These are phyloP conservation scores for Coluber constrictor DNA, from an alignment of 2,797 vertebrate species.

Conservation along the genomic window DNA sequence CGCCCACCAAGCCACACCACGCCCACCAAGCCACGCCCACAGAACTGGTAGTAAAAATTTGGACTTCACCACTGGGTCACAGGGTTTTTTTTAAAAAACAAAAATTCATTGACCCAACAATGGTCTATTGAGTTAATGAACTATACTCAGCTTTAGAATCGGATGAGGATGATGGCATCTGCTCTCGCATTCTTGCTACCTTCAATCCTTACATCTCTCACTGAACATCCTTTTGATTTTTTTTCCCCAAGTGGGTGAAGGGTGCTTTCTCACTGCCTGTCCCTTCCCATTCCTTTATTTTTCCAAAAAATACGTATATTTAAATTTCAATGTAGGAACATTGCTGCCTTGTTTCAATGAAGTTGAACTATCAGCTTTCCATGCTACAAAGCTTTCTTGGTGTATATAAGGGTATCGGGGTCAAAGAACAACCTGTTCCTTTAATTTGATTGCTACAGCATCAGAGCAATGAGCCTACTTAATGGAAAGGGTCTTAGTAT, in stretches of 20 bases:
- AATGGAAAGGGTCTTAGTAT: background rate
- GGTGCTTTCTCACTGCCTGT: background rate
- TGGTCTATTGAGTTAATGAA: background rate
- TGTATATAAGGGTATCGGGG: background rate
- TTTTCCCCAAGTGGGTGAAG: background rate
- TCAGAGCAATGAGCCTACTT: background rate
- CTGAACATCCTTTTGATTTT: background rate
- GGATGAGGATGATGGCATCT: background rate
- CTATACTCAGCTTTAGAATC: background rate
- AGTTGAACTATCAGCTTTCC: background rate
- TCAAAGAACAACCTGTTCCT: background rate
- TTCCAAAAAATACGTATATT: no score
- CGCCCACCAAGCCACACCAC: no score
- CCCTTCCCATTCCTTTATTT: background rate
- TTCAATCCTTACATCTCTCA: background rate
- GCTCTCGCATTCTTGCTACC: background rate
- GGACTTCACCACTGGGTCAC: no score
- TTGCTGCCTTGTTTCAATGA: background rate
- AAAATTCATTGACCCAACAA: background rate
- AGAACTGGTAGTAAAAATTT: no score
- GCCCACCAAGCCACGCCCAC: no score
- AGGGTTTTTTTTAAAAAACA: background rate
- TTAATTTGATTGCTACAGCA: background rate
- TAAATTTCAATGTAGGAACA: background rate
- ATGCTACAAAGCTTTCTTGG: background rate